Conservation (phyloP, 2,113 vertebrate species). For the Ochotona curzoniae region DNA sequence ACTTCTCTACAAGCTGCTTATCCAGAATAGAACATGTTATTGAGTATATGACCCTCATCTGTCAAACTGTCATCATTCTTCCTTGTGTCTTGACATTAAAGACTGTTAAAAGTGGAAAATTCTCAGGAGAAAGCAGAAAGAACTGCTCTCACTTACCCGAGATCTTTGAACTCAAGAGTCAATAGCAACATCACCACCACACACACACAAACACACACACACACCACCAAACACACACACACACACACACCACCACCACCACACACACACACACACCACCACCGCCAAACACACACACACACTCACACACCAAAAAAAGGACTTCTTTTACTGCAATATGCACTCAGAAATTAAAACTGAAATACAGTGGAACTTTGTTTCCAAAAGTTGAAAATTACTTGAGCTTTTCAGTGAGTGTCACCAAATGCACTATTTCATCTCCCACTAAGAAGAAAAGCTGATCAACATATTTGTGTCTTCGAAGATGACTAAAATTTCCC, state of each 20-base stretch:
- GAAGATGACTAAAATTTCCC: conserved; percentile 40
- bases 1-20: too few species aligned
- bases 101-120: neutral
- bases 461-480: neutral
- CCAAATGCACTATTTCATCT: neutral
- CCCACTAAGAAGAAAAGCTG: neutral
- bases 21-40: too few species aligned
- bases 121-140: neutral
- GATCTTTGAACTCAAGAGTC: neutral
- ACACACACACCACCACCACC: too few species aligned
- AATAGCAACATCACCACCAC: neutral
- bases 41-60: too few species aligned
- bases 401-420: neutral
- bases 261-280: too few species aligned
- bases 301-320: neutral
- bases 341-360: neutral
- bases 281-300: too few species aligned
- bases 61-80: neutral
- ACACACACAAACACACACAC: too few species aligned
- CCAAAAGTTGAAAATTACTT: neutral
- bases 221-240: too few species aligned
- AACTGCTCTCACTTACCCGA: neutral
- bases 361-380: neutral
- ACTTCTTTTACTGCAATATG: neutral
- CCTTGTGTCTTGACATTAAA: neutral